Percentiles rank a stretch among this genome's conserved stretches.
Conservation (phyloP, 2,888 invertebrate species). For the Eristalis arbustorum region DNA sequence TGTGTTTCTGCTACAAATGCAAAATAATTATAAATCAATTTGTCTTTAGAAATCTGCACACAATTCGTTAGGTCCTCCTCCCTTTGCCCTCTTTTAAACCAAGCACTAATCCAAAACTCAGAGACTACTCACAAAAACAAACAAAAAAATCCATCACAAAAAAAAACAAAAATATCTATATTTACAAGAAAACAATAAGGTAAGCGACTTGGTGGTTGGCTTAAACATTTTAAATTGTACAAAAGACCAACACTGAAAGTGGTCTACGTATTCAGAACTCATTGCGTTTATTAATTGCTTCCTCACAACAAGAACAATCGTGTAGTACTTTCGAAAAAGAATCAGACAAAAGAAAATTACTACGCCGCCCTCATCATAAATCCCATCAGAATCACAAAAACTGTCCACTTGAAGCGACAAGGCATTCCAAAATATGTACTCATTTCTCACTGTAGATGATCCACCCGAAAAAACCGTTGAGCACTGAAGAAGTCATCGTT, state of each 20-base stretch:
- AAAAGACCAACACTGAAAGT: neutral
- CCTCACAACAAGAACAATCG: neutral
- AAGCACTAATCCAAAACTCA: neutral
- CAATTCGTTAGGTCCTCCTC: constrained; percentile 19
- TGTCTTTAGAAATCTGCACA: constrained; percentile 30
- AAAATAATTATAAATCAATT: neutral
- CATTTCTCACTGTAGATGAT: neutral
- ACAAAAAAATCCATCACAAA: neutral
- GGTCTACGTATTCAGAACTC: neutral
- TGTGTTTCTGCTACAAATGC: neutral
- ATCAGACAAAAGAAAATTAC: neutral
- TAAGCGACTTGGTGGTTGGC: constrained; percentile 26
- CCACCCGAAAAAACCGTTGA: constrained; percentile 19
- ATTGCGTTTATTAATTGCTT: neutral
- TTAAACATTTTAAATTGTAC: neutral
- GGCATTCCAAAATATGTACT: constrained; percentile 10
- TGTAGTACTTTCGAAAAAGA: neutral
- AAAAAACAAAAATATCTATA: neutral
- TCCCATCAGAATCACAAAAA: constrained; percentile 1
- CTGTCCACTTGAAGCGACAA: constrained; percentile 23
- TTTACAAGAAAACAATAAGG: constrained; percentile 3
- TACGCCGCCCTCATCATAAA: neutral
- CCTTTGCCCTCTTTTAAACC: neutral
- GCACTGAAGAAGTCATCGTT: neutral
- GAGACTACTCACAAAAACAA: neutral